These are phyloP conservation scores for Neodiprion lecontei DNA, from an alignment of 1,140 invertebrate genomes.

Conservation along the genomic window DNA sequence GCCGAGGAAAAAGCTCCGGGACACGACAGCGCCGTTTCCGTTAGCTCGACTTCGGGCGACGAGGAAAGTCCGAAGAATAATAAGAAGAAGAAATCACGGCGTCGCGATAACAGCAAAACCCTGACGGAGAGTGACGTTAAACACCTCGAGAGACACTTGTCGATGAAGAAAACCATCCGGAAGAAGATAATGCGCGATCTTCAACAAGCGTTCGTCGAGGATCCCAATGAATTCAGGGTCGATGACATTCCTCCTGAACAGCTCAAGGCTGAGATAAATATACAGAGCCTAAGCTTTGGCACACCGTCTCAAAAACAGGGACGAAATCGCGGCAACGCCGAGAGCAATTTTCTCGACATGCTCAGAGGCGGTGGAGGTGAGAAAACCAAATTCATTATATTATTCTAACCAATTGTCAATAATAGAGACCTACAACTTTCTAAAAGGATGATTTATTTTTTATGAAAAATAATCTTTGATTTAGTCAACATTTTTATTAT, in stretches of 20 bases:
- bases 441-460: too few species aligned
- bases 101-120: constrained; percentile 66
- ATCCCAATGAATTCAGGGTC: constrained; percentile 74
- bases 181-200: constrained; percentile 87
- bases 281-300: constrained; percentile 70
- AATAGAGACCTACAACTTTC: background rate
- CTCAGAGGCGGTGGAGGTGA: constrained; percentile 61
- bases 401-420: constrained; percentile 18
- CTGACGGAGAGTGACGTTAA: constrained; percentile 75
- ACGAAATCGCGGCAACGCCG: constrained; percentile 63
- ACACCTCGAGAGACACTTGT: constrained; percentile 80
- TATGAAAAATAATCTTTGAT: too few species aligned
- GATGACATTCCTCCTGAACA: constrained; percentile 73
- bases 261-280: constrained; percentile 71
- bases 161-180: constrained; percentile 86
- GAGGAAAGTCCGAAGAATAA: constrained; percentile 65
- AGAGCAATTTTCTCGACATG: constrained; percentile 76
- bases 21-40: constrained; percentile 62
- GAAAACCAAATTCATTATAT: constrained; percentile 18
- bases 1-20: constrained; percentile 52
- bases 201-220: constrained; percentile 77
- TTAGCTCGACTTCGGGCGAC: constrained; percentile 63
- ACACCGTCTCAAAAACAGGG: constrained; percentile 56
- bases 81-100: constrained; percentile 65
- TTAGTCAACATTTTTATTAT: background rate